These are phyloP conservation scores for Tinamus guttatus DNA, from an alignment of 2,113 vertebrate species.

Conservation along the genomic window DNA sequence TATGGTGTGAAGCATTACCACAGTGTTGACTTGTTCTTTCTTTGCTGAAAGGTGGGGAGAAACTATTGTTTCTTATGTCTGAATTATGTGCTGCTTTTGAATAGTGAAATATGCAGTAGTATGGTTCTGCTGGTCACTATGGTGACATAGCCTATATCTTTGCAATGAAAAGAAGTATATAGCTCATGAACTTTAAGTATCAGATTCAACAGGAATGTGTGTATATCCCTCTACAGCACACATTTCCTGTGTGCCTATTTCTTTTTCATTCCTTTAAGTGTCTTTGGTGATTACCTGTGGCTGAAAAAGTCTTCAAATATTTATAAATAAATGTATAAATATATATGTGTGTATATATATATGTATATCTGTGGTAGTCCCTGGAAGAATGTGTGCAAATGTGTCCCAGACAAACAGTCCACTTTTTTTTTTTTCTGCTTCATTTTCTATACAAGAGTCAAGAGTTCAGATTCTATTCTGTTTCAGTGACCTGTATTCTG, in stretches of 20 bases:
- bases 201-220: neutral
- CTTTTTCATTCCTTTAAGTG: neutral
- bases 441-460: neutral
- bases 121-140: neutral
- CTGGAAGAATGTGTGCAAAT: neutral
- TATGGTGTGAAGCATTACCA: neutral
- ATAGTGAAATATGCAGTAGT: neutral
- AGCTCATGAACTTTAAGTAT: neutral
- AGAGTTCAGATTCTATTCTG: neutral
- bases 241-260: neutral
- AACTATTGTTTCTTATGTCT: neutral
- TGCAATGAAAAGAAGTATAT: neutral
- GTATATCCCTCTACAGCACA: neutral
- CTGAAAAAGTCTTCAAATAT: neutral
- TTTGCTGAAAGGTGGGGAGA: neutral
- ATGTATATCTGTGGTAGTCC: neutral
- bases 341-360: neutral
- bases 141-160: neutral
- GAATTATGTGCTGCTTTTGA: neutral
- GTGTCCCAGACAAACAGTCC: neutral
- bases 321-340: neutral
- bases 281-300: neutral
- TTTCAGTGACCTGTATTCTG: neutral
- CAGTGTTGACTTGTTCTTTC: neutral
- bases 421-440: neutral